These are phyloP conservation scores for Drosophila meridionalis DNA, from an alignment of 2,888 invertebrate species.

Conservation along the genomic window DNA sequence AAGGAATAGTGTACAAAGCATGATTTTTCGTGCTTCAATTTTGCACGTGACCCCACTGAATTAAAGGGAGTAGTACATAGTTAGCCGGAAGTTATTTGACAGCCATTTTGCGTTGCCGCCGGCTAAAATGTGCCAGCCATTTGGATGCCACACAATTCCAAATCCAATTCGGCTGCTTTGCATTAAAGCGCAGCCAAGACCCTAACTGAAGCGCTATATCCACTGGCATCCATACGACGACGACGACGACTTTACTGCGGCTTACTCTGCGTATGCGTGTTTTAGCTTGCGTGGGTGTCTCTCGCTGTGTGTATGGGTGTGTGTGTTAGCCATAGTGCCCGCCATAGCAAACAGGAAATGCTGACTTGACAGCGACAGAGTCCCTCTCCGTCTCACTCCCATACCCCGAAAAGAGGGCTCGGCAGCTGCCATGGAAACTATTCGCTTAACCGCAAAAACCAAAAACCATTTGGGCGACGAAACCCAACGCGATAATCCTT, in stretches of 20 bases:
- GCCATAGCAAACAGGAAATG: conserved; percentile 57
- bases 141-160: conserved; percentile 17
- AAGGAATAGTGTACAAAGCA: neutral
- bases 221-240: conserved; percentile 22
- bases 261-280: conserved; percentile 8
- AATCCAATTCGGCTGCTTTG: conserved; percentile 53
- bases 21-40: conserved; percentile 32
- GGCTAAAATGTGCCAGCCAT: conserved; percentile 31
- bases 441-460: conserved; percentile 50
- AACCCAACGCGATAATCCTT: conserved; percentile 65
- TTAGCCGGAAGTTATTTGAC: conserved; percentile 73
- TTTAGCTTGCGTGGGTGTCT: conserved; percentile 2
- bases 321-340: conserved; percentile 24
- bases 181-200: conserved; percentile 36
- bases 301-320: neutral
- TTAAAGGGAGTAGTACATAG: conserved; percentile 30
- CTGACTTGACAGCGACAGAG: conserved; percentile 58
- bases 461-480: conserved; percentile 49
- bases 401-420: neutral
- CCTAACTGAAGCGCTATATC: conserved; percentile 28
- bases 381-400: neutral
- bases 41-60: conserved; percentile 48
- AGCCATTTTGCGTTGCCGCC: conserved; percentile 57
- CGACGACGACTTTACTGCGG: conserved; percentile 20
- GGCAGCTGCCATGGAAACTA: conserved; percentile 38